Evolutionary conservation across 2,888 invertebrate genomes (phyloP), one percentile per base, ranked within the genome.

Genomic region (Erpobdella octoculata): DNA sequence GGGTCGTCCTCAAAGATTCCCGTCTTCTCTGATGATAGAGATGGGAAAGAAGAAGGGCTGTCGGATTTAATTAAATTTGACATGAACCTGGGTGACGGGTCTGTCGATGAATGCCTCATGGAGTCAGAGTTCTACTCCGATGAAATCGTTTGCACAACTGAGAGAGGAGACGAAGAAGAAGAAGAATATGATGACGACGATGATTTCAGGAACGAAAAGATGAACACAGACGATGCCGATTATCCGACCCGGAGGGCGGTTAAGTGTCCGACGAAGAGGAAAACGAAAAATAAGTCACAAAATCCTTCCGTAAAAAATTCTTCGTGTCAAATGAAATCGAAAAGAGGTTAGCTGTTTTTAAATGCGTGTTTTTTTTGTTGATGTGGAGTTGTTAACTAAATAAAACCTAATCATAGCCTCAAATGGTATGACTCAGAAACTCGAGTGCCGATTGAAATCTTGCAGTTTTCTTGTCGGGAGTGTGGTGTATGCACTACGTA

Each of bases 101-200:
- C 53, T 9, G 15, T n/a, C 33, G 35, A 15, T 37, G 69, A 69
- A 6, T 58, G 48, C 58, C 37, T 33, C n/a, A 58, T 58, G 25
- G 58, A 58, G 53, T 35, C 69, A 12, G 46, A 62, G 25, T 62
- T 62, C 25, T 62, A 25, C n/a, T 36, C 69, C 4, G 35, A 58
- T 37, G 69, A 69, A 58, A 31, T 69, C n/a, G 58, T 58, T 36
- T 69, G 48, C 69, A 69, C 69, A 35, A 69, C 69, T 8, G 48
- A 69, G 58, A 28, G 28, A 28, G 62, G 33, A 6, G 62, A 62
- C 28, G 62, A 62, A 8, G 62, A 62, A 1, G 62, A 9, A 25
- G 62, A 62, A 1, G 62, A 31, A 12, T 53, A 53, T 12, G 62
- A 62, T n/a, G 62, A 62, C 62, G 62, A 62, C 62, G 62, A 58